Evolutionary conservation across 2,113 vertebrate genomes (phyloP).

Genomic region (Dipodomys ordii): DNA sequence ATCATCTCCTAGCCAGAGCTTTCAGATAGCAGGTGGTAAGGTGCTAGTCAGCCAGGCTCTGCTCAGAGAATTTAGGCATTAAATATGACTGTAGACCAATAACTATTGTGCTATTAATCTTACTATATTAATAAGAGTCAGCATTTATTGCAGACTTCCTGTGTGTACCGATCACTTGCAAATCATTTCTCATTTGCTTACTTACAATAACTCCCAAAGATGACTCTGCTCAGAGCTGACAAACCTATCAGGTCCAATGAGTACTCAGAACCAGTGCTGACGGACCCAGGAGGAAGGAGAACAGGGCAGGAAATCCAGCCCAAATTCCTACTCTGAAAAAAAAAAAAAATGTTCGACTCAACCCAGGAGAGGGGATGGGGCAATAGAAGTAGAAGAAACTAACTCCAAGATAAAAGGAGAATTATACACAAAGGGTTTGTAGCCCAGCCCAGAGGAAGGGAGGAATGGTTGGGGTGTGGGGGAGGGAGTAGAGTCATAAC

Average conservation of each 20-base stretch:
- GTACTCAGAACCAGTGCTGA: not conserved
- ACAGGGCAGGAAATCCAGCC: not conserved
- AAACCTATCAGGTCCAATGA: not conserved
- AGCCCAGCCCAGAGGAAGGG: not conserved
- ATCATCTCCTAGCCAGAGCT: not conserved
- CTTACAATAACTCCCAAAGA: not conserved
- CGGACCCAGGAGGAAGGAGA: not conserved
- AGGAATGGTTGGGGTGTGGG: not conserved
- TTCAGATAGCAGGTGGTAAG: not conserved
- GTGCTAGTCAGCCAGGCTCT: not conserved
- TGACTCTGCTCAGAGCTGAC: not conserved
- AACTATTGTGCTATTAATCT: not conserved
- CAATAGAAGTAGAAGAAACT: not conserved
- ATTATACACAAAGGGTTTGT: not conserved
- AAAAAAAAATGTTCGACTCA: not conserved
- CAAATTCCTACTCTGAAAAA: not conserved
- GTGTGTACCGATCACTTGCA: not conserved
- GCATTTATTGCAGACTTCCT: not conserved
- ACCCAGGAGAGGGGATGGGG: not conserved
- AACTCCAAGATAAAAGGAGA: slow-evolving; percentile 5
- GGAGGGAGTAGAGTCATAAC: fast-evolving
- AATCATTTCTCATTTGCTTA: not conserved
- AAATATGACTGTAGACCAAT: not conserved
- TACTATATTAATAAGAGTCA: not conserved
- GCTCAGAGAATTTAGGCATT: not conserved